A percentile compares a stretch with the other conserved stretches of the same genome.
Evolutionary conservation across 35 echinoderm and acorn worm species (phyloP).

Genomic region (Acanthaster planci): DNA sequence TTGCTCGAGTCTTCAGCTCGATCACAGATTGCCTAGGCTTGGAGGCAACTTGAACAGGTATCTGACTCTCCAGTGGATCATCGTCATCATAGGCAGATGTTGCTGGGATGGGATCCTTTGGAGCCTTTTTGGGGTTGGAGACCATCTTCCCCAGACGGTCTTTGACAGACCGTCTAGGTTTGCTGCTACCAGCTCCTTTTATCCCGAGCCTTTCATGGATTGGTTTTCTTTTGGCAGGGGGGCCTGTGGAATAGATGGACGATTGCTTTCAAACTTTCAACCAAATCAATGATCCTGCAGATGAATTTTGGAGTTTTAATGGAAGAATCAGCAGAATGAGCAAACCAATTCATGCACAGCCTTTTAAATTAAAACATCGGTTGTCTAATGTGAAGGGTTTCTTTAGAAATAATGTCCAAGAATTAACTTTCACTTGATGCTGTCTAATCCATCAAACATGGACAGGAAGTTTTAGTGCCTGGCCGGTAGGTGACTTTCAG

Average conservation of each 20-base stretch:
- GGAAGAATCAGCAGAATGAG: not conserved
- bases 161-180: slow-evolving; percentile 24
- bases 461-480: too few relatives aligned
- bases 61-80: slow-evolving; percentile 14
- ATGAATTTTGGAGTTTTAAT: not conserved
- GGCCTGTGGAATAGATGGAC: slow-evolving; percentile 6
- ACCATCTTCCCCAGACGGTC: slow-evolving; percentile 37
- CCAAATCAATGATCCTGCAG: too few relatives aligned
- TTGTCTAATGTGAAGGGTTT: too few relatives aligned
- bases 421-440: too few relatives aligned
- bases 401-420: too few relatives aligned
- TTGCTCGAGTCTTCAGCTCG: slow-evolving; percentile 33
- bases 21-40: slow-evolving; percentile 27
- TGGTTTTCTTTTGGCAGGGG: not conserved
- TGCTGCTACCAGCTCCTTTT: slow-evolving; percentile 7
- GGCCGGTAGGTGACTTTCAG: too few relatives aligned
- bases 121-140: not conserved
- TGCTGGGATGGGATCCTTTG: not conserved
- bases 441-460: too few relatives aligned
- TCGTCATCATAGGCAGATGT: not conserved
- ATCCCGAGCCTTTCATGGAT: slow-evolving; percentile 35
- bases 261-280: not conserved
- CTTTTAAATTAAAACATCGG: too few relatives aligned
- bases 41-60: slow-evolving; percentile 13
- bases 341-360: not conserved